These are phyloP conservation scores for Gymnocypris eckloni DNA, from an alignment of 2,797 vertebrate genomes.

Conservation along the genomic window DNA sequence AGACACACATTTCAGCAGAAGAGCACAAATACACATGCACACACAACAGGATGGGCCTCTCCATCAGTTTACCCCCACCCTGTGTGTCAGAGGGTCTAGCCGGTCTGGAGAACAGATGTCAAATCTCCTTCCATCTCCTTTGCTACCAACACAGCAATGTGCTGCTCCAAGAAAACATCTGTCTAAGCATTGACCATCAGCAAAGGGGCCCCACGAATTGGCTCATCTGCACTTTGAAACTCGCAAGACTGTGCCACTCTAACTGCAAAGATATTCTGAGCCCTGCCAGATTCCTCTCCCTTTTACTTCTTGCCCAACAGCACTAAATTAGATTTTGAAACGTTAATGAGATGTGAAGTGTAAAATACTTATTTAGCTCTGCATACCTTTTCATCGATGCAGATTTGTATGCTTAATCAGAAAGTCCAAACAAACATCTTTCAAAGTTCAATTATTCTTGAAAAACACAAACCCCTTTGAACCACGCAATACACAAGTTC, in stretches of 20 bases:
- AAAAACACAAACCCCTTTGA: constrained; percentile 71
- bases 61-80: constrained; percentile 30
- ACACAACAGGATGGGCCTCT: constrained; percentile 21
- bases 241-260: constrained; percentile 71
- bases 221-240: constrained; percentile 77
- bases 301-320: constrained; percentile 63
- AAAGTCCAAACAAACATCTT: constrained; percentile 23
- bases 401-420: not conserved
- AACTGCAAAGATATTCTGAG: constrained; percentile 82
- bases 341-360: constrained; percentile 8
- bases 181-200: constrained; percentile 69
- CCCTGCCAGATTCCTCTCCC: constrained; percentile 65
- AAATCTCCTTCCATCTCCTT: constrained; percentile 61
- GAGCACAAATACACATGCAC: constrained; percentile 30
- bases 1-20: not conserved
- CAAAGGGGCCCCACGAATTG: constrained; percentile 68
- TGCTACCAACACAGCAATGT: constrained; percentile 67
- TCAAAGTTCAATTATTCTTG: not conserved
- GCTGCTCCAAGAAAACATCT: constrained; percentile 74
- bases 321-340: constrained; percentile 59
- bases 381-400: not conserved
- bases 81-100: constrained; percentile 35
- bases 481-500: constrained; percentile 69
- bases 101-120: constrained; percentile 61
- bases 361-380: not conserved